Percentiles rank a stretch among this genome's conserved stretches.
phyloP scores from a whole-genome alignment of 2,797 vertebrate species.

The Myoxocephalus aenaeus region DNA sequence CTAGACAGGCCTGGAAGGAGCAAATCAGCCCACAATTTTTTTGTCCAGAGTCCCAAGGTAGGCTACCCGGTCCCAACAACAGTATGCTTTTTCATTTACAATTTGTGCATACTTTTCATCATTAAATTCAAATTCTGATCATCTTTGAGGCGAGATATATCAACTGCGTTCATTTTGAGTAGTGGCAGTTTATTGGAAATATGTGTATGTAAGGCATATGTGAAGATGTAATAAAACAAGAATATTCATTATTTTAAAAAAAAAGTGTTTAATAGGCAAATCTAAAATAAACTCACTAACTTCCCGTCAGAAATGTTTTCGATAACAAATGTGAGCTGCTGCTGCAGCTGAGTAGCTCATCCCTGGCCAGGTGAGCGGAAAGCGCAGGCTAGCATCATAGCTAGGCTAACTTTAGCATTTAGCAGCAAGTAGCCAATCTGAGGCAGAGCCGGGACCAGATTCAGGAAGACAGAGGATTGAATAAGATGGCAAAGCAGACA shows the following conservation, averaged over 20 bases:
- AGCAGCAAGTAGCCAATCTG: not conserved
- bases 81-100: not conserved
- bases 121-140: not conserved
- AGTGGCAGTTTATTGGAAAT: not conserved
- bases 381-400: not conserved
- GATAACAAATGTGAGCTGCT: too few relatives aligned
- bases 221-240: not conserved
- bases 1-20: not conserved
- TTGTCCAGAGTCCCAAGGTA: not conserved
- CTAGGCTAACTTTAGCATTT: too few relatives aligned
- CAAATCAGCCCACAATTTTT: not conserved
- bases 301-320: not conserved
- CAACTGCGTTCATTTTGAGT: not conserved
- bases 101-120: not conserved
- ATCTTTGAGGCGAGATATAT: not conserved
- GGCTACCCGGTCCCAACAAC: not conserved
- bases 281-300: too few relatives aligned
- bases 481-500: not conserved
- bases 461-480: constrained; percentile 26
- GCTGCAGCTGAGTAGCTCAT: too few relatives aligned
- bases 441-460: constrained; percentile 1
- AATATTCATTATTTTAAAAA: too few relatives aligned
- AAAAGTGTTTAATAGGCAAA: too few relatives aligned
- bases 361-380: too few relatives aligned
- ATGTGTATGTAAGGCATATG: not conserved